Conservation (phyloP, 1,140 invertebrate genomes). For the Mercenaria mercenaria region DNA sequence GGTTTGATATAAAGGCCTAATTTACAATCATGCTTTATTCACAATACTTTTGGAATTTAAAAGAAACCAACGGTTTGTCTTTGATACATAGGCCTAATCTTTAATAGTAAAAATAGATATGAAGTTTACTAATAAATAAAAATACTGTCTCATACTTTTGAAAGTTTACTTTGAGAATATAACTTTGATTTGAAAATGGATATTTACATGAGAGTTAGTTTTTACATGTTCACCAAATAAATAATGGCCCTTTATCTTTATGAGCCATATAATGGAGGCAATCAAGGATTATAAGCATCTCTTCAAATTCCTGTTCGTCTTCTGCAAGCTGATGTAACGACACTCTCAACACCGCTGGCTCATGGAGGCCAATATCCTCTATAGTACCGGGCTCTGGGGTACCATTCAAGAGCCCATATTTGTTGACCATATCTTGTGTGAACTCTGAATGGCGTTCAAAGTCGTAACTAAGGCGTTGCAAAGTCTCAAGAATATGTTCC, state of each 20-base stretch:
- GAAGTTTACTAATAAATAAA: too few species aligned
- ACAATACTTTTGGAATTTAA: too few species aligned
- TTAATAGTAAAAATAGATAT: too few species aligned
- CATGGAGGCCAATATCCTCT: conserved; percentile 65
- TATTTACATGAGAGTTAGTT: too few species aligned
- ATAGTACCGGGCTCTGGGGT: conserved; percentile 67
- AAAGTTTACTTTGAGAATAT: too few species aligned
- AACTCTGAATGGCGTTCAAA: conserved; percentile 72
- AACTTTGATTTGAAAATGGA: too few species aligned
- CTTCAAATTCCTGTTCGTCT: conserved; percentile 61
- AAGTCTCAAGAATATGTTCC: conserved; percentile 60
- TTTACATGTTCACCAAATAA: conserved; percentile 72
- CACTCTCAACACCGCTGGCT: conserved; percentile 66
- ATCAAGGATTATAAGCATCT: conserved; percentile 75
- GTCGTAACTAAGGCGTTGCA: conserved; percentile 71
- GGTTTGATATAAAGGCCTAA: too few species aligned
- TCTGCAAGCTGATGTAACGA: conserved; percentile 68
- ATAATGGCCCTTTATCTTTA: conserved; percentile 73
- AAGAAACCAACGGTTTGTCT: too few species aligned
- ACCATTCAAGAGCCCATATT: conserved; percentile 76
- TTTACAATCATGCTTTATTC: too few species aligned
- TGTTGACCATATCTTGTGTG: conserved; percentile 78
- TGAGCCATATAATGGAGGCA: conserved; percentile 75
- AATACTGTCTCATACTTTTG: too few species aligned
- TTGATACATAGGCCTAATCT: too few species aligned